Conservation (phyloP, 2,888 invertebrate genomes). For the Mythimna albipuncta region DNA sequence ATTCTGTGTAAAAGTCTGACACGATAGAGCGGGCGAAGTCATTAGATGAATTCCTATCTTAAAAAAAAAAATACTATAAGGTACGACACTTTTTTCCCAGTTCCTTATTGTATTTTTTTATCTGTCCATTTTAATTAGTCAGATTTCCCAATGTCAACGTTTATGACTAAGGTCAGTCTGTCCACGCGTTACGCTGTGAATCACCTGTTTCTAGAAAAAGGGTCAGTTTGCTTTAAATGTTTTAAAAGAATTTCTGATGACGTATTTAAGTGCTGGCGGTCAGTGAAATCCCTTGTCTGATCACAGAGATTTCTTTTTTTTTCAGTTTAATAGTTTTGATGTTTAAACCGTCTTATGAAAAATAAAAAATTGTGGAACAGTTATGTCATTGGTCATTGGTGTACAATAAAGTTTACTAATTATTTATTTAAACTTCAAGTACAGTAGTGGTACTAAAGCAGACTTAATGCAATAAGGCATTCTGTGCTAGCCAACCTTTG, state of each 20-base stretch:
- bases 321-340: neutral
- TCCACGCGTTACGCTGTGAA: slow-evolving; percentile 47
- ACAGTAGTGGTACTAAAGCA: too few species aligned
- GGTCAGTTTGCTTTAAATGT: neutral
- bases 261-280: slow-evolving; percentile 1
- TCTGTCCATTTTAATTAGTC: slow-evolving; percentile 60
- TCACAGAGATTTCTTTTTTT: neutral
- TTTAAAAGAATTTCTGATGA: slow-evolving; percentile 17
- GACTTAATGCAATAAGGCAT: too few species aligned
- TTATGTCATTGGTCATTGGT: too few species aligned
- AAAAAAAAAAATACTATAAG: too few species aligned
- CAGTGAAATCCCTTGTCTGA: slow-evolving; percentile 31
- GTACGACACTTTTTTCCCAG: neutral
- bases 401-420: too few species aligned
- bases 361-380: too few species aligned
- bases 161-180: slow-evolving; percentile 44
- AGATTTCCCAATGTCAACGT: slow-evolving; percentile 56
- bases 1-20: too few species aligned
- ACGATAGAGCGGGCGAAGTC: too few species aligned
- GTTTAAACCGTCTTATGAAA: neutral
- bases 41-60: too few species aligned
- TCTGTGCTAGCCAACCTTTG: too few species aligned
- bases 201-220: slow-evolving; percentile 46
- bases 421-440: too few species aligned
- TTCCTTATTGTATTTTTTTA: neutral